phyloP scores from a whole-genome alignment of 1,140 invertebrate genomes.

The Penaeus vannamei region DNA sequence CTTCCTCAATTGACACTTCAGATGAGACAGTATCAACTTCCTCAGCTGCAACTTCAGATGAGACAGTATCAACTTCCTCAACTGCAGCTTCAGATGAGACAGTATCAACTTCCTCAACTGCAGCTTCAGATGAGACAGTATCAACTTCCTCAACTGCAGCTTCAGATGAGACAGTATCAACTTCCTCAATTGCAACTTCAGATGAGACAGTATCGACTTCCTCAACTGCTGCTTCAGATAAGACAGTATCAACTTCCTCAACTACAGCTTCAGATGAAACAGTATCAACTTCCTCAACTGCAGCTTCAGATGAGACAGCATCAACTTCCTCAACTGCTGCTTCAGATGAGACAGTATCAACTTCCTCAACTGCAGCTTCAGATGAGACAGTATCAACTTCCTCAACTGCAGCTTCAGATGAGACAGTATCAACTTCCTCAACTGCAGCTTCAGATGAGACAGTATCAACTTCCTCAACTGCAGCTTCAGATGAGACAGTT shows the following conservation, averaged over 20 bases:
- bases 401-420: not conserved
- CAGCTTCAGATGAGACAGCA: not conserved
- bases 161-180: not conserved
- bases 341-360: too few relatives aligned
- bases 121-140: not conserved
- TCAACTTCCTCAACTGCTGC: not conserved
- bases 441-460: not conserved
- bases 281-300: not conserved
- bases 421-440: not conserved
- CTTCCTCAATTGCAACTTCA: not conserved
- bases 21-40: too few relatives aligned
- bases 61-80: too few relatives aligned
- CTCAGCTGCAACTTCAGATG: too few relatives aligned
- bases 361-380: not conserved
- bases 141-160: not conserved
- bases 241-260: not conserved
- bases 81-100: too few relatives aligned
- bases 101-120: not conserved
- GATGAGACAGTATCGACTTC: not conserved
- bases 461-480: too few relatives aligned
- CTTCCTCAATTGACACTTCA: too few relatives aligned
- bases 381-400: not conserved
- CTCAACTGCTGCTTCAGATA: constrained; percentile 1
- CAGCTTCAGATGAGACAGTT: too few relatives aligned
- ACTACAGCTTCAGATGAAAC: not conserved